phyloP scores from a whole-genome alignment of 2,113 vertebrate genomes.

The Motacilla alba region DNA sequence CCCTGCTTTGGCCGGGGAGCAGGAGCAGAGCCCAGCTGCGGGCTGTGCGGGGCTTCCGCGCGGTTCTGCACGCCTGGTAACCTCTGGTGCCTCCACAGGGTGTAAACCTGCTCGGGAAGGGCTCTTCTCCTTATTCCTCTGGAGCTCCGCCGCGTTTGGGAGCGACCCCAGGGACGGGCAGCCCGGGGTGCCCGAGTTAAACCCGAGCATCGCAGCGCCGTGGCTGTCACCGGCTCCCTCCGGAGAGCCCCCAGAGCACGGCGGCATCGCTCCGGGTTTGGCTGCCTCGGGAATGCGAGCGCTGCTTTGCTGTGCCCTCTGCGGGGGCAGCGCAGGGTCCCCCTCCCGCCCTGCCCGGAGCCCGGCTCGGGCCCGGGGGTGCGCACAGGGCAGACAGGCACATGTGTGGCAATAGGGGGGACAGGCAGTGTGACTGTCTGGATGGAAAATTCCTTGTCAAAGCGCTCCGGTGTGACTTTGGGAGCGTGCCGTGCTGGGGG shows the following conservation, averaged over 20 bases:
- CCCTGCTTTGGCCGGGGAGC: accelerated
- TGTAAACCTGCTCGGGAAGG: accelerated
- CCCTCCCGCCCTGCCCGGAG: accelerated
- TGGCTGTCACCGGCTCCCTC: accelerated
- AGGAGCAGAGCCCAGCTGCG: accelerated
- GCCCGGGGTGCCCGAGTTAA: accelerated
- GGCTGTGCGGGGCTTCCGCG: too few relatives aligned
- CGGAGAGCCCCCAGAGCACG: accelerated
- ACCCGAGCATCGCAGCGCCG: accelerated
- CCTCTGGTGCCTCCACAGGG: too few relatives aligned
- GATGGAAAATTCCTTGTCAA: accelerated
- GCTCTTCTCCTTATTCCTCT: too few relatives aligned
- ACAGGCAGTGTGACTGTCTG: not conserved
- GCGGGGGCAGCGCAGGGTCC: accelerated
- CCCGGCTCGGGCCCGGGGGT: accelerated
- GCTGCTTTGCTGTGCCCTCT: not conserved
- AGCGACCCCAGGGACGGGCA: accelerated
- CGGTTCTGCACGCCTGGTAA: accelerated
- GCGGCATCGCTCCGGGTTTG: accelerated
- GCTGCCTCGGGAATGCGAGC: accelerated
- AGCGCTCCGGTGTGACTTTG: accelerated
- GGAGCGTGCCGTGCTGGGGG: not conserved
- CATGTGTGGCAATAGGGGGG: not conserved
- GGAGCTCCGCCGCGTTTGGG: accelerated
- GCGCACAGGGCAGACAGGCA: accelerated